Conservation (phyloP, 2,888 invertebrate species). For the Mesoligia furuncula region DNA sequence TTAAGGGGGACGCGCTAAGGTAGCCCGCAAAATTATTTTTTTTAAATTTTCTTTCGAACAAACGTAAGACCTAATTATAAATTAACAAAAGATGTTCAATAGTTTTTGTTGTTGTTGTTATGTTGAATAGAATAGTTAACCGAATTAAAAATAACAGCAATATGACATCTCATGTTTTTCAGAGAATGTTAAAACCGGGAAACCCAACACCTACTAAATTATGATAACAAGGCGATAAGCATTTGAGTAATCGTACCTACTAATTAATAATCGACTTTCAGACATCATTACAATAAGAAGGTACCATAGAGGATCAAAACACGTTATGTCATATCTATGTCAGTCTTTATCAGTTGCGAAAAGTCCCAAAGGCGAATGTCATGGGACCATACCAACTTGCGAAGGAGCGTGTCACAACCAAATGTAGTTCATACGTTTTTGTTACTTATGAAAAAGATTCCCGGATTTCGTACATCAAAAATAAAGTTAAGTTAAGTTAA, state of each 20-base stretch:
- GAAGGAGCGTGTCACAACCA: no score
- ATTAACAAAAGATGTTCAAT: not conserved
- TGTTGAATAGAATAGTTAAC: not conserved
- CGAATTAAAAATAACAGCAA: not conserved
- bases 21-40: no score
- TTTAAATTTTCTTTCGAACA: not conserved
- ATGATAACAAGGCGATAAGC: constrained; percentile 25
- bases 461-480: no score
- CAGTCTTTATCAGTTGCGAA: not conserved
- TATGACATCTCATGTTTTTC: not conserved
- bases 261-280: not conserved
- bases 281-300: constrained; percentile 1
- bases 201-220: constrained; percentile 1
- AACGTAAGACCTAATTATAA: not conserved
- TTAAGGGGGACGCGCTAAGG: no score
- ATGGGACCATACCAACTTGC: no score
- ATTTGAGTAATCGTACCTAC: constrained; percentile 5
- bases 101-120: no score
- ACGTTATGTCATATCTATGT: no score
- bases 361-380: not conserved
- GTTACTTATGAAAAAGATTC: no score
- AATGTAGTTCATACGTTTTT: no score
- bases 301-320: not conserved
- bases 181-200: not conserved
- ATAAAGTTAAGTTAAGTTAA: no score